Evolutionary conservation across 2,797 vertebrate genomes (phyloP).

Genomic region (Scleropages formosus): DNA sequence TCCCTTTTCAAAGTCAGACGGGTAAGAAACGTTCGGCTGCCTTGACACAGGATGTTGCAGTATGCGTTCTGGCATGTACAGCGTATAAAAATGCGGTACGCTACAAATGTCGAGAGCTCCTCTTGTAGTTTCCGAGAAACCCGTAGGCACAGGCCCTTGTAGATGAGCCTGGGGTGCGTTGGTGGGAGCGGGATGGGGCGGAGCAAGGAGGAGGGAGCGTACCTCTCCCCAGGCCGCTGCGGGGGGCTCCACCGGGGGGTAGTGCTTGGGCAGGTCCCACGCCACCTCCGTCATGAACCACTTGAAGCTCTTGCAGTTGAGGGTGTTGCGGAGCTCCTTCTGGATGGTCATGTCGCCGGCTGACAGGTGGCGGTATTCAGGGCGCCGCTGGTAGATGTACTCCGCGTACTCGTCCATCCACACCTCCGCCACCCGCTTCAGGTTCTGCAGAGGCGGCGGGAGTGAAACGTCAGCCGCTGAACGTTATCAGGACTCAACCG

Average conservation of each 20-base stretch:
- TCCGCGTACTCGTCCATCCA: conserved; percentile 98
- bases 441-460: conserved; percentile 70
- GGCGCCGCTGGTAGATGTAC: conserved; percentile 90
- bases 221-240: conserved; percentile 96
- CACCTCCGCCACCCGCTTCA: conserved; percentile 94
- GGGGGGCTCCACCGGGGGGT: conserved; percentile 91
- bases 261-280: conserved; percentile 93
- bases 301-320: conserved; percentile 87
- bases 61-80: not conserved
- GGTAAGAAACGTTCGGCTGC: not conserved
- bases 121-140: too few relatives aligned
- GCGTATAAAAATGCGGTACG: not conserved
- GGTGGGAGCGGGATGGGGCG: not conserved
- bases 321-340: conserved; percentile 82
- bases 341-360: conserved; percentile 83
- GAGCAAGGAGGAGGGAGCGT: not conserved
- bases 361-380: conserved; percentile 93
- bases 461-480: too few relatives aligned
- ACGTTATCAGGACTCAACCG: not conserved
- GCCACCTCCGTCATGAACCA: conserved; percentile 97
- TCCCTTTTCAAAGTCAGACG: not conserved
- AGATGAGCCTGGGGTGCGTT: too few relatives aligned
- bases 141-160: too few relatives aligned
- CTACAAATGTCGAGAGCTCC: too few relatives aligned
- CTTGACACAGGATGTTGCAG: not conserved